Percentiles rank a stretch among this genome's conserved stretches.
Conservation (phyloP, 2,888 invertebrate genomes). For the Stramonita haemastoma region DNA sequence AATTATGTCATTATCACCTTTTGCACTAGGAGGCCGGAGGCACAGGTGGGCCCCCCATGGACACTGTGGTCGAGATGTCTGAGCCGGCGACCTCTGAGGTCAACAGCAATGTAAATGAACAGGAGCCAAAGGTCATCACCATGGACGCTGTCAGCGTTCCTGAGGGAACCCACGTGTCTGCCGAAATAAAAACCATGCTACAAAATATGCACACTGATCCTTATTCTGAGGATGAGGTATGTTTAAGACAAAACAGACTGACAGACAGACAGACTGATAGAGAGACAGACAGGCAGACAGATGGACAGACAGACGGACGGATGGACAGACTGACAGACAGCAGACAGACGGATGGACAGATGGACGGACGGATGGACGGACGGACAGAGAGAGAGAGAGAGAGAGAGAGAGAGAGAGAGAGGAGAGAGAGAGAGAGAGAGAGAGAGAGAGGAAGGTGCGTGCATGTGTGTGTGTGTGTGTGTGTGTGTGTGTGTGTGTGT, state of each 20-base stretch:
- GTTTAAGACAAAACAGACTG: not conserved
- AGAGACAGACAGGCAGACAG: too few species aligned
- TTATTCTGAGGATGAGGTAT: slow-evolving; percentile 74
- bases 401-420: too few species aligned
- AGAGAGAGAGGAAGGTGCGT: not conserved
- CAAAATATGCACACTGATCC: slow-evolving; percentile 65
- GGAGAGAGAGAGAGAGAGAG: too few species aligned
- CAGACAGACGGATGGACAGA: too few species aligned
- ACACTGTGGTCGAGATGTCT: not conserved
- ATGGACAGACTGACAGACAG: too few species aligned
- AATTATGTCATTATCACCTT: not conserved
- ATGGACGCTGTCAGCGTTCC: slow-evolving; percentile 63
- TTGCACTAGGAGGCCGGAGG: slow-evolving; percentile 7
- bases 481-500: not conserved
- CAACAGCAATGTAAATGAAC: not conserved
- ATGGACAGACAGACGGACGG: too few species aligned
- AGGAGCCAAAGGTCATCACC: slow-evolving; percentile 33
- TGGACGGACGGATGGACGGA: too few species aligned
- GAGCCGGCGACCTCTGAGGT: not conserved
- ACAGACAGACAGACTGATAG: too few species aligned
- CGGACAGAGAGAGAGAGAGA: too few species aligned
- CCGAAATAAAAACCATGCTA: slow-evolving; percentile 57
- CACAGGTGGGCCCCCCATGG: slow-evolving; percentile 4
- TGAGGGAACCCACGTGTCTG: slow-evolving; percentile 52
- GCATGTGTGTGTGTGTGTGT: slow-evolving; percentile 20